These are phyloP conservation scores for Agriopis marginaria DNA, from an alignment of 2,888 invertebrate genomes.

Conservation along the genomic window DNA sequence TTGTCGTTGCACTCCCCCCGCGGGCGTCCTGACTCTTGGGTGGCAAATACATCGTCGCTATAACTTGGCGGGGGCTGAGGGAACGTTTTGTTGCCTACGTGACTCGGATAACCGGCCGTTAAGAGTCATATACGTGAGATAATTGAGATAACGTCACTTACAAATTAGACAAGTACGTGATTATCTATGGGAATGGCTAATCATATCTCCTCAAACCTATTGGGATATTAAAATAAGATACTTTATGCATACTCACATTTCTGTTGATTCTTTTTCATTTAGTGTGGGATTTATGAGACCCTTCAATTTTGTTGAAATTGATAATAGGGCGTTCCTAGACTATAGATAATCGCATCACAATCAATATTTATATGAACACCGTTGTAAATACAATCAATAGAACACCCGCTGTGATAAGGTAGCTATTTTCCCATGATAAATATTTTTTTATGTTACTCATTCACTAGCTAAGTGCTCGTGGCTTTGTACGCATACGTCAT, in stretches of 20 bases:
- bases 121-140: too few relatives aligned
- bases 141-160: too few relatives aligned
- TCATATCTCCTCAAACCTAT: conserved; percentile 22
- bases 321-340: conserved; percentile 47
- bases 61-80: too few relatives aligned
- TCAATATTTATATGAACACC: background rate
- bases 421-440: background rate
- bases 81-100: too few relatives aligned
- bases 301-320: conserved; percentile 41
- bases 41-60: too few relatives aligned
- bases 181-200: conserved; percentile 50
- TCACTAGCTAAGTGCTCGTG: too few relatives aligned
- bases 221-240: conserved; percentile 4
- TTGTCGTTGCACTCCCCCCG: too few relatives aligned
- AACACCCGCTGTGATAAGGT: background rate
- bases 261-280: background rate
- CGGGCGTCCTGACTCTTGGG: too few relatives aligned
- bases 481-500: too few relatives aligned
- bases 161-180: conserved; percentile 37
- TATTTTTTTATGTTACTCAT: background rate
- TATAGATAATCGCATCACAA: conserved; percentile 30
- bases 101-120: too few relatives aligned
- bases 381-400: background rate
- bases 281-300: conserved; percentile 2
- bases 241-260: conserved; percentile 30